Base-by-base conservation (phyloP, 1,140 invertebrate species). In the Bactericera cockerelli region DNA sequence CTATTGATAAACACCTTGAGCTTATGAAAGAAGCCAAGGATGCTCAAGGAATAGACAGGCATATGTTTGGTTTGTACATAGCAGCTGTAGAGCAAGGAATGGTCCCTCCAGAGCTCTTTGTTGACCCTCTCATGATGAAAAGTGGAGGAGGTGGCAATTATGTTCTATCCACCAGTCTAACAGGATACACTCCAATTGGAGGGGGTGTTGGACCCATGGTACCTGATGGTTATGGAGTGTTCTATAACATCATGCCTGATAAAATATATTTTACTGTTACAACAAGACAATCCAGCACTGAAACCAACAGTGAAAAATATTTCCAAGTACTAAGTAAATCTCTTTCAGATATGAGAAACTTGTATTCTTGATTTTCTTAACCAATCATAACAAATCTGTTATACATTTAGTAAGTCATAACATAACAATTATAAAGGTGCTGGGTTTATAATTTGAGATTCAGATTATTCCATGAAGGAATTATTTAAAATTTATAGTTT, bases 51-150 rank as follows among this genome's bases (percentile, higher is more conserved):
- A 75, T 84, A 56, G 83, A 86, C 69, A 68, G 83, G 2, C 83
- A 86, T 67, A 67, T 86, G 1, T 83, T 86, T 69, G 83, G 82
- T 38, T 70, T 86, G 2, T 85, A 85, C 70, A 81, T 86, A 55
- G 74, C 80, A 2, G 74, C 78, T 1, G 62, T 71, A 28, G 78
- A 81, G 63, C 69, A 73, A 24, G 74, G 74, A 28, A 54, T 76
- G 4, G 68, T 72, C 3, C 68, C 76, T 26, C 79, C 79, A 2
- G 70, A 72, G 21, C 63, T 82, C 4, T 82, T 73, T 62, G 68
- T 67, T 11, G 78, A 82, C 70, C 71, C 75, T 1, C 64, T 78
- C 1, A 82, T 73, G 63, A 63, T 63, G 2, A 79, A 76, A 65
- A 78, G 78, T 69, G 81, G 81, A 24, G 79, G 80, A 11, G 76